phyloP scores from a whole-genome alignment of 2,797 vertebrate species.

The Corythornis leucogaster region DNA sequence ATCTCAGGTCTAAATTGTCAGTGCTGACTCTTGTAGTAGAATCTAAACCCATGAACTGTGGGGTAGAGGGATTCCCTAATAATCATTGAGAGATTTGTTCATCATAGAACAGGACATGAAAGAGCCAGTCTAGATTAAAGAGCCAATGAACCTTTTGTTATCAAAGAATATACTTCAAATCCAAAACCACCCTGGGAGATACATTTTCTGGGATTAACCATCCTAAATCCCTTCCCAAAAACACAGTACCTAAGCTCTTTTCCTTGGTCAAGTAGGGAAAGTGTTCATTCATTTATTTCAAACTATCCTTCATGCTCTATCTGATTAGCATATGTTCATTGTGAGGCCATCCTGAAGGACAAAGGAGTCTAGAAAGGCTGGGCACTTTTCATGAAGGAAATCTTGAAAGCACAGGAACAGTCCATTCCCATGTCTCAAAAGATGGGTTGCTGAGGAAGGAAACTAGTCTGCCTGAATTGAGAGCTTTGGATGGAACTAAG shows the following conservation, averaged over 20 bases:
- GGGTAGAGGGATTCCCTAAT: background rate
- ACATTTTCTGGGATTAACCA: background rate
- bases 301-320: background rate
- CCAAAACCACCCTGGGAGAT: background rate
- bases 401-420: too few species aligned
- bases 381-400: too few species aligned
- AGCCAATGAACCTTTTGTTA: background rate
- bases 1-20: background rate
- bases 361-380: too few species aligned
- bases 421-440: too few species aligned
- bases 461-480: too few species aligned
- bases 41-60: background rate
- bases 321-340: background rate
- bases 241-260: background rate
- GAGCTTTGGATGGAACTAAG: too few species aligned
- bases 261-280: background rate
- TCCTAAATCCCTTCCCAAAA: background rate
- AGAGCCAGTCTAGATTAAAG: background rate
- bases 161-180: background rate
- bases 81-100: background rate
- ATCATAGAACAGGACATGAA: background rate
- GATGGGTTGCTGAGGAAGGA: too few species aligned
- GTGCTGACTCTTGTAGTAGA: background rate
- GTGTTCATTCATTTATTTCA: background rate
- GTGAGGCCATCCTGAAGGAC: too few species aligned